Conservation (phyloP, 2,888 invertebrate species). For the Harpagoxenus sublaevis region DNA sequence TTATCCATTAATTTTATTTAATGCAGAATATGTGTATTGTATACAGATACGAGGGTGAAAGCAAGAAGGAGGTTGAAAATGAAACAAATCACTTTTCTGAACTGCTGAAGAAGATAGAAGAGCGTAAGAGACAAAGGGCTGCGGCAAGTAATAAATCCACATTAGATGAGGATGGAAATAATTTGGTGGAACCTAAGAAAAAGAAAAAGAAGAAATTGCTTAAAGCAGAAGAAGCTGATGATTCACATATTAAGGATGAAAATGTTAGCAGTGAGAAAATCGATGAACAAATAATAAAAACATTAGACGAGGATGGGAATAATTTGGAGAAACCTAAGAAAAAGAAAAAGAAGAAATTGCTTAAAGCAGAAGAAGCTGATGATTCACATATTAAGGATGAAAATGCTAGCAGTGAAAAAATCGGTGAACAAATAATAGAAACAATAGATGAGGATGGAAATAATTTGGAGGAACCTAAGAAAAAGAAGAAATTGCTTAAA, state of each 20-base stretch:
- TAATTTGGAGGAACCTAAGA: constrained; percentile 9
- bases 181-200: constrained; percentile 15
- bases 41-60: constrained; percentile 79
- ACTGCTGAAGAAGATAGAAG: constrained; percentile 78
- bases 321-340: constrained; percentile 17
- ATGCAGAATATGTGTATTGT: constrained; percentile 62
- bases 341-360: constrained; percentile 53
- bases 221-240: not conserved
- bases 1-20: constrained; percentile 2
- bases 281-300: not conserved
- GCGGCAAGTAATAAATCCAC: constrained; percentile 38
- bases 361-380: not conserved
- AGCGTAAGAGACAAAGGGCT: constrained; percentile 78
- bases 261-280: not conserved
- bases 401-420: not conserved
- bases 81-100: constrained; percentile 76
- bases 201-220: constrained; percentile 53
- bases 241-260: not conserved
- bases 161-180: constrained; percentile 27
- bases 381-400: not conserved
- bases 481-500: constrained; percentile 44
- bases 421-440: not conserved
- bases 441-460: constrained; percentile 24
- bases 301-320: constrained; percentile 20
- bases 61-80: constrained; percentile 71